Evolutionary conservation across 1,140 invertebrate genomes (phyloP), one percentile per base, ranked within the genome.

Genomic region (Steinernema khuongi): DNA sequence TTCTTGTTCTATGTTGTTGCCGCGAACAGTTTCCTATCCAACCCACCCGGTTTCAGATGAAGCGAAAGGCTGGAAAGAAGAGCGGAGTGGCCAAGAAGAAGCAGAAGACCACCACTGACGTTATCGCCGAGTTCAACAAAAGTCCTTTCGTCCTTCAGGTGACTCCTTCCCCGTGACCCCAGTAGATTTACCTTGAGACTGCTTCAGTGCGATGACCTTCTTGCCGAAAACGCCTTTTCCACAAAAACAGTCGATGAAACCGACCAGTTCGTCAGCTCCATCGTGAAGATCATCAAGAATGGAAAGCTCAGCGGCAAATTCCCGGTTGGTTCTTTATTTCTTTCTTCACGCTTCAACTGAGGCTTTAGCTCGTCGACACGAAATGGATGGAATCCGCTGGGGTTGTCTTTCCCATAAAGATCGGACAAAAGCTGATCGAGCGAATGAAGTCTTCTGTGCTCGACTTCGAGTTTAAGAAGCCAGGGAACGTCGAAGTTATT

Each of bases 111-210:
- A 17, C 7, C 11, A n/a, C n/a, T n/a, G n/a, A n/a, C n/a, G n/a
- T n/a, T n/a, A 60, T 60, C 50, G 50, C 50, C 19, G 50, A 60
- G 7, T 60, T 60, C 50, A 60, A 60, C 50, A 60, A 60, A 60
- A 60, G 50, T 26, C 50, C 50, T 11, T 60, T 60, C 22, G 50
- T 60, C 19, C 50, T 60, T 14, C 50, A 60, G 50, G 50, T 60
- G 22, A 60, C n/a, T 41, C n/a, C 36, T 11, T 41, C n/a, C n/a
- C n/a, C 36, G 50, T 22, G 14, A 14, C 11, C 4, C 50, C 7
- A 60, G 11, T 11, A 14, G 50, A n/a, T 7, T 60, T 4, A 60
- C 19, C 50, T 60, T 14, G 19, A 60, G 7, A 60, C 14, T n/a
- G 14, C 7, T 60, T 60, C 50, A 60, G 50, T 60, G 50, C 50